phyloP scores from a whole-genome alignment of 1,140 invertebrate species.

The Aricia agestis region DNA sequence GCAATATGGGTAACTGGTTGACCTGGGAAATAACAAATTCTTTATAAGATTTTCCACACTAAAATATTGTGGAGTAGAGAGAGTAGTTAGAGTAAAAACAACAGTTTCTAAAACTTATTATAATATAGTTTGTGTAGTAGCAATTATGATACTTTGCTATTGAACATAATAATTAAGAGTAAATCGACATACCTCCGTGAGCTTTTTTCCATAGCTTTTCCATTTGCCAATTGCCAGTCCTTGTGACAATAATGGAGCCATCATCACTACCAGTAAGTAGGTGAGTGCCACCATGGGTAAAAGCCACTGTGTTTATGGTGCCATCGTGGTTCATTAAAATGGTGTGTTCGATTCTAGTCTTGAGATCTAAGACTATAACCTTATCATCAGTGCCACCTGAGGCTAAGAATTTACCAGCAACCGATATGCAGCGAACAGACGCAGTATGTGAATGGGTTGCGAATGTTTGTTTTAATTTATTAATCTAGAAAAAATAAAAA shows the following conservation, averaged over 20 bases:
- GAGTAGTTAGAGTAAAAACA: too few species aligned
- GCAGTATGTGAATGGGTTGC: conserved; percentile 90
- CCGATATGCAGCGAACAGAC: conserved; percentile 85
- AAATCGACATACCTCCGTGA: conserved; percentile 77
- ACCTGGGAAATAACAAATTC: conserved; percentile 47
- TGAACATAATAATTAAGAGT: too few species aligned
- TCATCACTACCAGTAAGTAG: conserved; percentile 90
- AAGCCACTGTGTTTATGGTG: conserved; percentile 86
- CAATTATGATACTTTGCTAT: not conserved
- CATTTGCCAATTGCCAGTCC: conserved; percentile 89
- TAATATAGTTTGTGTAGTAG: not conserved
- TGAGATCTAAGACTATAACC: conserved; percentile 91
- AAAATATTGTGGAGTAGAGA: too few species aligned
- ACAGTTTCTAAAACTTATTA: too few species aligned
- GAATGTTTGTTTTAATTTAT: conserved; percentile 84
- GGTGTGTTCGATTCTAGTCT: conserved; percentile 84
- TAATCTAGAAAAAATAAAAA: conserved; percentile 43
- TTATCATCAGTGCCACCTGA: conserved; percentile 94
- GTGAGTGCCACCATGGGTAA: conserved; percentile 85
- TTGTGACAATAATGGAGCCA: conserved; percentile 87
- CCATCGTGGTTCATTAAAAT: conserved; percentile 89
- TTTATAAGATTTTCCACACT: too few species aligned
- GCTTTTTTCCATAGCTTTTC: conserved; percentile 86
- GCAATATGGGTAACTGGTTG: conserved; percentile 81
- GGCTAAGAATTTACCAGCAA: conserved; percentile 85